Base-by-base conservation (phyloP, 2,797 vertebrate species). In the Okamejei kenojei region DNA sequence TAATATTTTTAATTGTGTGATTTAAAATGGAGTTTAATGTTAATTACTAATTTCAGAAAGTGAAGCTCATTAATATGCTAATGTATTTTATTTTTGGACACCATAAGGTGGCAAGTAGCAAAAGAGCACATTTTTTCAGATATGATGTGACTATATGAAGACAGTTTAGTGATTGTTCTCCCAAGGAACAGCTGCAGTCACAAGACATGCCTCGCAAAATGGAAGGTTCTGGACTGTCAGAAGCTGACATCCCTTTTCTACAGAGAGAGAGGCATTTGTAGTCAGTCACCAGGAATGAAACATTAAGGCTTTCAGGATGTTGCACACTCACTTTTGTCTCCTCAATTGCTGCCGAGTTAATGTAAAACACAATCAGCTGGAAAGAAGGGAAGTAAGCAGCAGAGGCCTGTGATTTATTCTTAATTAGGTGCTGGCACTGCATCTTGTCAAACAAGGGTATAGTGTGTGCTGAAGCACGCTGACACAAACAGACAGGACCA, bases 371-470 rank as follows among this genome's bases (percentile, higher is more conserved):
- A 96, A 94, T 95, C 96, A 96, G 95, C 95, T 95, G 96, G 96
- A 96, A 95, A 96, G 95, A 95, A 96, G 94, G 94, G 94, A 96
- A 96, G 93, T 94, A 94, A 95, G 94, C 93, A 6, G 94, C 94
- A 94, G 95, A 95, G 96, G 95, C 95, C 95, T 94, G 94, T 73
- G 81, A 95, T 95, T 96, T 95, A 95, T 95, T 95, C 95, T 96
- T 97, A 97, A 96, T 97, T 96, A 97, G 96, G 94, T 96, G 95
- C 94, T 97, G 96, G 95, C 96, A 95, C 94, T 95, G 95, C 94
- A 94, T 96, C 95, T 95, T 96, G 95, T 96, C 96, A 96, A 96
- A 96, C 95, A 96, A 94, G 94, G 61, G 94, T 76, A 93, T 95
- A 95, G 94, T 61, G 94, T 94, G 94, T 77, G 93, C 94, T 93